These are phyloP conservation scores for Eurosta solidaginis DNA, from an alignment of 1,140 invertebrate species.

Conservation along the genomic window DNA sequence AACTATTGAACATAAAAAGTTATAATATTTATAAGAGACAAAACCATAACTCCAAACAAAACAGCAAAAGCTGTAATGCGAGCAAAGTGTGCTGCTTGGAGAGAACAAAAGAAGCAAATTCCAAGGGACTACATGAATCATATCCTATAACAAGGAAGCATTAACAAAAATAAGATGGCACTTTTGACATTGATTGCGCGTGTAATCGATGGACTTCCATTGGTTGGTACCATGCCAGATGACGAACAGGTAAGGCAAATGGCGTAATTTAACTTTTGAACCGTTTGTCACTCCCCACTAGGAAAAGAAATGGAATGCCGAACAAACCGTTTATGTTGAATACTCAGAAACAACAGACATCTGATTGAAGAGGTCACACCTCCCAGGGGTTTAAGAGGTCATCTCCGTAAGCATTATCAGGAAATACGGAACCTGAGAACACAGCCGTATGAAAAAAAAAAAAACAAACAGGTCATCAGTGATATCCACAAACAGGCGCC, in stretches of 20 bases:
- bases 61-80: constrained; percentile 14
- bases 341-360: too few relatives aligned
- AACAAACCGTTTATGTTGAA: too few relatives aligned
- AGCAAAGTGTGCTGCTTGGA: background rate
- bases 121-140: background rate
- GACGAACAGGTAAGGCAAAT: constrained; percentile 84
- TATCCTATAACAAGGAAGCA: background rate
- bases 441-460: too few relatives aligned
- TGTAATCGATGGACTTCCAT: constrained; percentile 89
- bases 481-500: too few relatives aligned
- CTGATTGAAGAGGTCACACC: too few relatives aligned
- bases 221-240: constrained; percentile 97
- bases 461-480: too few relatives aligned
- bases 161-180: constrained; percentile 74
- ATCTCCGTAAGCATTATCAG: too few relatives aligned
- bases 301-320: too few relatives aligned
- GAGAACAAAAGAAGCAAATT: background rate
- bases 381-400: too few relatives aligned
- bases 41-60: background rate
- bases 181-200: constrained; percentile 96
- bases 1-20: background rate
- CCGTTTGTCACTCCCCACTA: background rate
- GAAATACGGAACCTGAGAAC: too few relatives aligned
- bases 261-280: background rate
- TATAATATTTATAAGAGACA: background rate